phyloP scores from a whole-genome alignment of 2,797 vertebrate genomes.

The Acanthornis magna region DNA sequence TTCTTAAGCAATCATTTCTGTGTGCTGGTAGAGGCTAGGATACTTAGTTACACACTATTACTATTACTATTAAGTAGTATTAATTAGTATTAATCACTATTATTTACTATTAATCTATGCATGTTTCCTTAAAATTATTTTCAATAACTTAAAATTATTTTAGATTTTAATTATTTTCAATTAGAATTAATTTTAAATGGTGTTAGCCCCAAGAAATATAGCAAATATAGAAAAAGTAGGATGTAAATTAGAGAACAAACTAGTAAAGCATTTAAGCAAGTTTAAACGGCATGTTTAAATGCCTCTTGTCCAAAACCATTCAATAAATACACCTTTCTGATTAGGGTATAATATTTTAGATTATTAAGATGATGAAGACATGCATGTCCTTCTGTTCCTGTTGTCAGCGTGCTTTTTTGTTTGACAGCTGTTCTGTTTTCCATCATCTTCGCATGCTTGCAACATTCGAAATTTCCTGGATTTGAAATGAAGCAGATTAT shows the following conservation, averaged over 20 bases:
- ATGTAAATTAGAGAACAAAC: background rate
- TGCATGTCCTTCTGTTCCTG: background rate
- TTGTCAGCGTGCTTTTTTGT: background rate
- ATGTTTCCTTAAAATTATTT: background rate
- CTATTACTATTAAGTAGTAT: background rate
- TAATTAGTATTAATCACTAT: too few relatives aligned
- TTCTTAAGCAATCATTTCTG: background rate
- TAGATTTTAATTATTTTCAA: background rate
- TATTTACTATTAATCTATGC: background rate
- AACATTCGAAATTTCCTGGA: background rate
- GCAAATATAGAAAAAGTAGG: background rate
- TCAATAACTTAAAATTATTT: background rate
- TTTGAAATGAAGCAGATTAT: background rate
- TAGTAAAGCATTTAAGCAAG: background rate
- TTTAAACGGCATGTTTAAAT: background rate
- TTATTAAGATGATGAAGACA: background rate
- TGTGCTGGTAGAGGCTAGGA: background rate
- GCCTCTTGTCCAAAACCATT: background rate
- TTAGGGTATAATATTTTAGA: background rate
- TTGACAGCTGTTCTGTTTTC: background rate
- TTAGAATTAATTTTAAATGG: background rate
- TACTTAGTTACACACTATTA: background rate
- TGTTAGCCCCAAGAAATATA: background rate
- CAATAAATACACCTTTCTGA: background rate
- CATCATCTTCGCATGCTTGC: background rate